Base-by-base conservation (phyloP, 2,113 vertebrate genomes). In the Donacobius atricapilla region DNA sequence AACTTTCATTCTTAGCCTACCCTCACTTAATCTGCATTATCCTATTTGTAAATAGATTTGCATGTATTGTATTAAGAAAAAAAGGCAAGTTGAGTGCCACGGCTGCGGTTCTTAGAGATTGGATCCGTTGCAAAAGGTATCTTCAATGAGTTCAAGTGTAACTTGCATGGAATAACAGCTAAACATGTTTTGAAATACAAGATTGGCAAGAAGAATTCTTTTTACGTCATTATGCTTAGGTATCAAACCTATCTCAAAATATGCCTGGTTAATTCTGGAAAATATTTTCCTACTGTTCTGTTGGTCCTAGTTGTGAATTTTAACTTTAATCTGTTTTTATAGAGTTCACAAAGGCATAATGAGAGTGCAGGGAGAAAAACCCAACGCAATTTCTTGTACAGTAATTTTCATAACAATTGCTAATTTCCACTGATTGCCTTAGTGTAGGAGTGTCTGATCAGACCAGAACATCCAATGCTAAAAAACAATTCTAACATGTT, bases 361-460 rank as follows among this genome's bases (percentile, higher is more conserved):
- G 37, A 63, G 31, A 54, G 10, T 28, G 37, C 2, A 28, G 30
- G 17, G 3, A 40, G 19, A 89, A 76, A 73, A 76, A 89, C 11
- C 6, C 11, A 48, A 31, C 0, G 5, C 48, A 82, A 75, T 96
- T 87, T 85, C 70, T 89, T 80, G 81, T 82, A 69, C 37, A 33
- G 87, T 75, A 83, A 93, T 94, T 95, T 96, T 87, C 73, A 42
- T 87, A 70, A 30, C 63, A 79, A 22, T 82, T 82, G 54, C 70
- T 80, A 35, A 86, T 94, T 95, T 90, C 54, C 7, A 3, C 47
- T 93, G 84, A 96, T 88, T 93, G 82, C 84, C 63, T 83, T 64
- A 58, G 66, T 39, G 50, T 60, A 65, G 20, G 16, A 85, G 13
- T 76, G 45, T 85, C 70, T 85, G 87, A 44, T 70, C 71, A 65